phyloP scores from a whole-genome alignment of 2,113 vertebrate genomes.

The Phylloscopus trochilus region DNA sequence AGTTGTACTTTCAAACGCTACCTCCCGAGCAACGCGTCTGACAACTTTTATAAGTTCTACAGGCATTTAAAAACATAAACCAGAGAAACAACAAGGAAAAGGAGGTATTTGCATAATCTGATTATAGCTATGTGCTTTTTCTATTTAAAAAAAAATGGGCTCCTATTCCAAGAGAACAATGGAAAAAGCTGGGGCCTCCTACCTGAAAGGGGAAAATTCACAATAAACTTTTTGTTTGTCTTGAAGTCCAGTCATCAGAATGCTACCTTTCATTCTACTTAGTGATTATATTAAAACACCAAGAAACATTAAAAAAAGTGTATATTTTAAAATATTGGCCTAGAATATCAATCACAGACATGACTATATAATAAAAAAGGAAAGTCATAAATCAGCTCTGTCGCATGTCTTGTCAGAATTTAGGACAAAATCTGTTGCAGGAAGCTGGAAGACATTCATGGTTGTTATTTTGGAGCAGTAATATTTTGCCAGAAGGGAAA shows the following conservation, averaged over 20 bases:
- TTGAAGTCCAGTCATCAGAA: neutral
- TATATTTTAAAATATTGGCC: neutral
- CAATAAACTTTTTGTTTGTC: neutral
- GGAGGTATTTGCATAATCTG: neutral
- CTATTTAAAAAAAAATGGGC: neutral
- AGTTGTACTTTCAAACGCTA: neutral
- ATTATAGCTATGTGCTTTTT: neutral
- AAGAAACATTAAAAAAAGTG: neutral
- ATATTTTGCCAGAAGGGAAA: constrained; percentile 27
- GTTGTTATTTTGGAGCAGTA: neutral
- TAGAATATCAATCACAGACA: neutral
- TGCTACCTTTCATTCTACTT: neutral
- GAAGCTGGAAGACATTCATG: neutral
- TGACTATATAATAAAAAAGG: neutral
- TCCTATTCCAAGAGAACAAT: neutral
- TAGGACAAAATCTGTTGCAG: neutral
- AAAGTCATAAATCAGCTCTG: neutral
- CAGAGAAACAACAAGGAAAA: neutral
- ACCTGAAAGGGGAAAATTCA: neutral
- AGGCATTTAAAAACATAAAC: neutral
- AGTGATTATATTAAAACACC: neutral
- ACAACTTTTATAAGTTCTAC: neutral
- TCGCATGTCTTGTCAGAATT: neutral
- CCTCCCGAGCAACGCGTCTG: neutral
- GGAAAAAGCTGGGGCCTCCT: neutral